These are phyloP conservation scores for Crepidodera aurea DNA, from an alignment of 2,888 invertebrate species.

Conservation along the genomic window DNA sequence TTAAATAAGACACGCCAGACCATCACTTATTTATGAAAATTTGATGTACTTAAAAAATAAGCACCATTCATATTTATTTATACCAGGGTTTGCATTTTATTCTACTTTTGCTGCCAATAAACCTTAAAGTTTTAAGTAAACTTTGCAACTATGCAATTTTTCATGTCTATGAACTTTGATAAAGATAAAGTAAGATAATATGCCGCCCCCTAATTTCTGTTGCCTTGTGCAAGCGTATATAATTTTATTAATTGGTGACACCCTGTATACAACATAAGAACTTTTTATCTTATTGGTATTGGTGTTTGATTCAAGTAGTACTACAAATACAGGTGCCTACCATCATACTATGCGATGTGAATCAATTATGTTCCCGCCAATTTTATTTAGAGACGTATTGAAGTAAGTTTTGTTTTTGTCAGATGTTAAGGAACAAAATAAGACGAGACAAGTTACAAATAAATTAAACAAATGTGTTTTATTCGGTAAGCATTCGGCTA, in stretches of 20 bases:
- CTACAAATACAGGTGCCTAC: constrained; percentile 11
- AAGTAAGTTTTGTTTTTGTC: not conserved
- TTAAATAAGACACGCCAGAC: not conserved
- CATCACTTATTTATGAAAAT: not conserved
- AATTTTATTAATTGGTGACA: not conserved
- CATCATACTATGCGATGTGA: constrained; percentile 10
- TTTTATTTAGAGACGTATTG: not conserved
- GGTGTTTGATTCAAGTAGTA: constrained; percentile 12
- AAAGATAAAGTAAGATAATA: too few species aligned
- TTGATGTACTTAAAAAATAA: not conserved
- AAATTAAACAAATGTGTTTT: too few species aligned
- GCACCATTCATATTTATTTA: not conserved
- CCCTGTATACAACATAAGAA: not conserved
- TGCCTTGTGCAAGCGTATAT: too few species aligned
- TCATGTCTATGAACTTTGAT: too few species aligned
- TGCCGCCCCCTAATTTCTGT: too few species aligned
- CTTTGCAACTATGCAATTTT: too few species aligned
- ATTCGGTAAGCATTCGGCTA: too few species aligned
- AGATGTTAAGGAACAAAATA: not conserved
- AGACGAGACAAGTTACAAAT: too few species aligned
- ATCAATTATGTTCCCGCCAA: constrained; percentile 11
- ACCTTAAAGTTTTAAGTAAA: too few species aligned
- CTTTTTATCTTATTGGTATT: not conserved
- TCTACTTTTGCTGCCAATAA: too few species aligned
- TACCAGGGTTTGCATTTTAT: too few species aligned